Evolutionary conservation across 2,113 vertebrate genomes (phyloP).

Genomic region (Pluvialis apricaria): DNA sequence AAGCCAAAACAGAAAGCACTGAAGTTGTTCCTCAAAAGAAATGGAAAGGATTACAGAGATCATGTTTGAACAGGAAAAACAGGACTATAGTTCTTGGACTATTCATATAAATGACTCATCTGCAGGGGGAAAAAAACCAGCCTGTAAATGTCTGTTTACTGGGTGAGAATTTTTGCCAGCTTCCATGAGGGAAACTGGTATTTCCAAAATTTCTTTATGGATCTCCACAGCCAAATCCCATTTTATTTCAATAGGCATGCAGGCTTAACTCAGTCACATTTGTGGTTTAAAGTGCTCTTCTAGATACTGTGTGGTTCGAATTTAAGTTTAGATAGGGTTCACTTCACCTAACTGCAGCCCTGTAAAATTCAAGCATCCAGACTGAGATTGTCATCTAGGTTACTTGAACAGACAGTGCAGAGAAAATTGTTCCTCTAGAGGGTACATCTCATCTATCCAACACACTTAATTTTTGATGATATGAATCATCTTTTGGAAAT

Average conservation of each 20-base stretch:
- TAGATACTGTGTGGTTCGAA: not conserved
- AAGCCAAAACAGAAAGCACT: not conserved
- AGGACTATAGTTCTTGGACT: not conserved
- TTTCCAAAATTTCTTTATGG: not conserved
- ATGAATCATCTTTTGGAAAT: not conserved
- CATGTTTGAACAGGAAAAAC: not conserved
- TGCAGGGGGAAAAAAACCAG: rapidly evolving
- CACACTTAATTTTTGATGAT: not conserved
- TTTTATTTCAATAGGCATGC: not conserved
- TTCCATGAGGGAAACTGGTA: not conserved
- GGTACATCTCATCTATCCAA: not conserved
- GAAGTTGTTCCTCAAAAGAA: not conserved
- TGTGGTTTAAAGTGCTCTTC: not conserved
- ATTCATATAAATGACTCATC: not conserved
- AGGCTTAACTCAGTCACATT: not conserved
- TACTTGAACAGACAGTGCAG: slow-evolving; percentile 22
- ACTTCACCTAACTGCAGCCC: not conserved
- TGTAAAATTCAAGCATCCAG: slow-evolving; percentile 3
- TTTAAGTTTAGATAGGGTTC: not conserved
- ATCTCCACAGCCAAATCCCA: not conserved
- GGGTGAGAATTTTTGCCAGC: not conserved
- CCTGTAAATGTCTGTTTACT: not conserved
- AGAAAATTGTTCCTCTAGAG: slow-evolving; percentile 17
- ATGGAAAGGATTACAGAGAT: not conserved
- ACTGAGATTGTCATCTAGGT: not conserved